phyloP scores from a whole-genome alignment of 1,140 invertebrate genomes.

The Lethocerus indicus region DNA sequence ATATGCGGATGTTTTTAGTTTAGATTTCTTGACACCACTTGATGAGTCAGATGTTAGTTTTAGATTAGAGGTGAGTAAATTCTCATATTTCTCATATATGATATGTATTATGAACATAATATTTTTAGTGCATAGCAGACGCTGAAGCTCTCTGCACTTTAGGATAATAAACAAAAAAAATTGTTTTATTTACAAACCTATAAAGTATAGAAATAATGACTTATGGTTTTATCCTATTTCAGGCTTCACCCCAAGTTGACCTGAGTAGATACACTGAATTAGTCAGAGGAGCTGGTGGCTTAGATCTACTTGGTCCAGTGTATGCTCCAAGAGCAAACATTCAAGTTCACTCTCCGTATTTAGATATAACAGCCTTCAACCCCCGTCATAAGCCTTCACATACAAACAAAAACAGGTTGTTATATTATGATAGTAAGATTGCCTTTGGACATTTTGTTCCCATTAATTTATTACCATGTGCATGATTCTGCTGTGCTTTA shows the following conservation, averaged over 20 bases:
- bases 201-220: too few relatives aligned
- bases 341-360: constrained; percentile 59
- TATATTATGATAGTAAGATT: too few relatives aligned
- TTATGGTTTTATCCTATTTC: neutral
- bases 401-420: too few relatives aligned
- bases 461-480: too few relatives aligned
- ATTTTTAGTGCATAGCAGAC: too few relatives aligned
- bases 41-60: constrained; percentile 67
- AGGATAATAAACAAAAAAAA: too few relatives aligned
- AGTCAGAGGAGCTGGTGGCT: constrained; percentile 50
- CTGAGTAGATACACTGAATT: constrained; percentile 53
- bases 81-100: too few relatives aligned
- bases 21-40: constrained; percentile 69
- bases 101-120: too few relatives aligned
- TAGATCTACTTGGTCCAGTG: constrained; percentile 58
- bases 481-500: too few relatives aligned
- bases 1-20: constrained; percentile 69
- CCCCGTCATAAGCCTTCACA: constrained; percentile 39
- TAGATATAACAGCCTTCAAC: constrained; percentile 62
- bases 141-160: too few relatives aligned
- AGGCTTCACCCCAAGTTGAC: constrained; percentile 51
- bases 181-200: too few relatives aligned
- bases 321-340: constrained; percentile 69
- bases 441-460: too few relatives aligned
- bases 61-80: constrained; percentile 48